A percentile compares a stretch with the other conserved stretches of the same genome.
Conservation (phyloP, 1,140 invertebrate species). For the Laupala kohalensis region DNA sequence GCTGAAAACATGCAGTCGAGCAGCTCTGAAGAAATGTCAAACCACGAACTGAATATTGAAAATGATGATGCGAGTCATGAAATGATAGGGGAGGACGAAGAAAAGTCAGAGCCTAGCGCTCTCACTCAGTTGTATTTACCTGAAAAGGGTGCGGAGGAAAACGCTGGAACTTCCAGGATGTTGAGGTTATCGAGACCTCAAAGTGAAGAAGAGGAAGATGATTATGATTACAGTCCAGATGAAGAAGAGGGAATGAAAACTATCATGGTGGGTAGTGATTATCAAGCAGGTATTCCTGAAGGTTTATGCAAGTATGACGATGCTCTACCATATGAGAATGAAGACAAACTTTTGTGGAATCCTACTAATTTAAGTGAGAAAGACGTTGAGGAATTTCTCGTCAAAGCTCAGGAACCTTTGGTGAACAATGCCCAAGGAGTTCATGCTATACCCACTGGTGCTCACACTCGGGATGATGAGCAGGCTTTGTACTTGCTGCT, state of each 20-base stretch:
- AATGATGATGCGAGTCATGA: constrained; percentile 32
- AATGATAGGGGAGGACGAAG: constrained; percentile 24
- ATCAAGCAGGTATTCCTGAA: constrained; percentile 86
- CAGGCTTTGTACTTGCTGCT: constrained; percentile 81
- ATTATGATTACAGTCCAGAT: constrained; percentile 25
- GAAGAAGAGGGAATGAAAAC: constrained; percentile 42
- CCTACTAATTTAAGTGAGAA: constrained; percentile 59
- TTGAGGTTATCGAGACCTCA: constrained; percentile 45
- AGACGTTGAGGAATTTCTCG: constrained; percentile 69
- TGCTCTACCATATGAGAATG: constrained; percentile 88
- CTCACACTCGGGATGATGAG: constrained; percentile 84
- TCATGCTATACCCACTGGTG: constrained; percentile 52
- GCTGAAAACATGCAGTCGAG: constrained; percentile 25
- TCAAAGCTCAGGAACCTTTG: constrained; percentile 45
- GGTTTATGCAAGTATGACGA: constrained; percentile 83
- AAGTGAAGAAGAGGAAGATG: constrained; percentile 44
- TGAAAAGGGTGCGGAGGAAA: constrained; percentile 20
- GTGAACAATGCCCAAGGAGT: constrained; percentile 34
- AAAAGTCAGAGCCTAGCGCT: constrained; percentile 11
- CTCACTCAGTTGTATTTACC: constrained; percentile 15
- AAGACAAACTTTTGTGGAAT: constrained; percentile 90
- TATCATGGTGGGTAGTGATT: constrained; percentile 91
- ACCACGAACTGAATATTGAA: constrained; percentile 35
- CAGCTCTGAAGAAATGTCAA: constrained; percentile 42
- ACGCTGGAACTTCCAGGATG: constrained; percentile 29